These are phyloP conservation scores for Sphinx pinastri DNA, from an alignment of 2,888 invertebrate species.

Conservation along the genomic window DNA sequence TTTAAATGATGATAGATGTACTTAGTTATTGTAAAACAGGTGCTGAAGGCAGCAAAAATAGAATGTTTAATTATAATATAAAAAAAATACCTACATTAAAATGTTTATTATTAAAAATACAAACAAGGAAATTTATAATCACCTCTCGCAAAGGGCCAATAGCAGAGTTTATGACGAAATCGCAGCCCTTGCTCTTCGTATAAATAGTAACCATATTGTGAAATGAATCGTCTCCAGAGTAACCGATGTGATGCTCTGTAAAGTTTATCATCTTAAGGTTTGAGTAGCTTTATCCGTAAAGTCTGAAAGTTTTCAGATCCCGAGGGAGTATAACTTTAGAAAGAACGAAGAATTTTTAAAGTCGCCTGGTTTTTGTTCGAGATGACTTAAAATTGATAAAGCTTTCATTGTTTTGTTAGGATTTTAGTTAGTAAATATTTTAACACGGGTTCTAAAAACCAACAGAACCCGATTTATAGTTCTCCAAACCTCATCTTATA, in stretches of 20 bases:
- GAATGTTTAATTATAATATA: too few relatives aligned
- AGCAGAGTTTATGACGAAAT: slow-evolving; percentile 47
- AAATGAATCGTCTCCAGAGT: slow-evolving; percentile 17
- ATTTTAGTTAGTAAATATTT: too few relatives aligned
- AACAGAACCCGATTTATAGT: background rate
- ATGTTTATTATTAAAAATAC: too few relatives aligned
- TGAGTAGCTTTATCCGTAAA: background rate
- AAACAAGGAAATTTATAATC: background rate
- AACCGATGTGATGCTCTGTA: slow-evolving; percentile 29
- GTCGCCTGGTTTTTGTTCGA: background rate
- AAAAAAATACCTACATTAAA: too few relatives aligned
- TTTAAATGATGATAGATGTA: too few relatives aligned
- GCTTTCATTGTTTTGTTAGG: too few relatives aligned
- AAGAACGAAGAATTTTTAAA: background rate
- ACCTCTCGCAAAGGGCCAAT: slow-evolving; percentile 52
- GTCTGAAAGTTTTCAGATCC: background rate
- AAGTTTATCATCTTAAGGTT: slow-evolving; percentile 8
- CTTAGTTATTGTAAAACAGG: background rate
- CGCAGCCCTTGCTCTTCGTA: slow-evolving; percentile 35
- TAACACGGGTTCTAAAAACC: too few relatives aligned
- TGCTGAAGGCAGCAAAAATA: background rate
- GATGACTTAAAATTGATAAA: background rate
- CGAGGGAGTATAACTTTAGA: background rate
- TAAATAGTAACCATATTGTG: slow-evolving; percentile 28
- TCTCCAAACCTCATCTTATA: background rate